A percentile compares a stretch with the other conserved stretches of the same genome.
These are phyloP conservation scores for Idris sp. DNA, from an alignment of 1,140 invertebrate species.

Conservation along the genomic window DNA sequence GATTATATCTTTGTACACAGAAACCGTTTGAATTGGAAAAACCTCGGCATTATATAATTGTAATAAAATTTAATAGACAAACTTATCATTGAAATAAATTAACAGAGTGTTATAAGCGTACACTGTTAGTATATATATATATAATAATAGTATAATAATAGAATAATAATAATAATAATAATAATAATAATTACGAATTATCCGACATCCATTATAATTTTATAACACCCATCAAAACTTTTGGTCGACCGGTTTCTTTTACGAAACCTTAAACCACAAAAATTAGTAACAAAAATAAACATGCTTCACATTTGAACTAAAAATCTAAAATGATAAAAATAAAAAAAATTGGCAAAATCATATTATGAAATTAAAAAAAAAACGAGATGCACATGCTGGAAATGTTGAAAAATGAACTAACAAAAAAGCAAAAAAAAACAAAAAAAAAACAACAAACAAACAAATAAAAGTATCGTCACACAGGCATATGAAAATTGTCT, in stretches of 20 bases:
- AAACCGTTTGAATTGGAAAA: slow-evolving; percentile 15
- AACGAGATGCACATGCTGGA: no score
- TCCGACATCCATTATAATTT: slow-evolving; percentile 41
- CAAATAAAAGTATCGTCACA: no score
- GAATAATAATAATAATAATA: no score
- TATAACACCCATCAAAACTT: slow-evolving; percentile 13
- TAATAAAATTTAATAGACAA: slow-evolving; percentile 11
- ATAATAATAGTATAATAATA: slow-evolving; percentile 5
- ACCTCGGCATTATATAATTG: slow-evolving; percentile 50
- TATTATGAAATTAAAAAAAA: no score
- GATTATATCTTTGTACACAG: not conserved
- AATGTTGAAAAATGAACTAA: no score
- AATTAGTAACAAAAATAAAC: slow-evolving; percentile 2
- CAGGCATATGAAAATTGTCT: slow-evolving; percentile 3
- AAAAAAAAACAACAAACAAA: no score
- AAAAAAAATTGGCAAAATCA: no score
- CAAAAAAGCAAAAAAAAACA: no score
- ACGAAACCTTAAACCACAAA: slow-evolving; percentile 39
- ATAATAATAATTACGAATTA: no score
- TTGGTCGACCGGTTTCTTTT: slow-evolving; percentile 27
- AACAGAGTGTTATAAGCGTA: slow-evolving; percentile 27
- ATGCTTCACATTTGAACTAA: slow-evolving; percentile 11
- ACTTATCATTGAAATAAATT: slow-evolving; percentile 23
- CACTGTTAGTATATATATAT: slow-evolving; percentile 25
- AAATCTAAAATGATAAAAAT: no score